Evolutionary conservation across 1,140 invertebrate species (phyloP), one percentile per base, ranked within the genome.

Genomic region (Drosophila obscura): DNA sequence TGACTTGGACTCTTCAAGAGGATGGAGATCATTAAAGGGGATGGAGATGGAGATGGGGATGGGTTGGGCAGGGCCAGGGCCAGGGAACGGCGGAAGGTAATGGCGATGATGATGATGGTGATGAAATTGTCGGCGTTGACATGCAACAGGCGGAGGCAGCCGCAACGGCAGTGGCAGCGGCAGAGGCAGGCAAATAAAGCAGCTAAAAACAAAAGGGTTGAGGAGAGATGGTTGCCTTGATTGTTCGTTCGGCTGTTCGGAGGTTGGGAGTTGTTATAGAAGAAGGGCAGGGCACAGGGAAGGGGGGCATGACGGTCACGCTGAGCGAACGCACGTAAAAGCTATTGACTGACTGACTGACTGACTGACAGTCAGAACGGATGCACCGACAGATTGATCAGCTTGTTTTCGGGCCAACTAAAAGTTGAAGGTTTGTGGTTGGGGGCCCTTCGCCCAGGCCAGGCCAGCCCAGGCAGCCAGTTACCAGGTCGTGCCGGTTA

Each of bases 91-190:
- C 22, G 35, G 35, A 13, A 39, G 52, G 19, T 44, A 57, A 35
- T 73, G 75, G 52, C 44, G 26, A 58, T 60, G 56, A 68, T 61
- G 73, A 63, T 60, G 76, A 72, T 82, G 19, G 19, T 19, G 83
- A 87, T 85, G 83, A 85, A 85, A 85, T 85, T 85, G 82, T 85
- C 78, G 83, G 66, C 79, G 82, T 78, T 85, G 82, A 85, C 82
- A 85, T 85, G 82, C 82, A 85, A 85, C 82, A 87, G 82, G 82
- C 49, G 41, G 50, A 43, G 24, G 45, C 28, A 48, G 19, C 19
- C 19, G 19, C 19, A 19, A 19, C 19, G 82, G 82, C 49, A 31
- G 50, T 39, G 24, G 45, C 28, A 48, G 44, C 15, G 48, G 44
- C 57, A 65, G 62, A 58, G 58, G 48, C 63, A 63, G 58, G 58